A percentile compares a stretch with the other conserved stretches of the same genome.
These are phyloP conservation scores for Marmota flaviventris DNA, from an alignment of 2,113 vertebrate species.

Conservation along the genomic window DNA sequence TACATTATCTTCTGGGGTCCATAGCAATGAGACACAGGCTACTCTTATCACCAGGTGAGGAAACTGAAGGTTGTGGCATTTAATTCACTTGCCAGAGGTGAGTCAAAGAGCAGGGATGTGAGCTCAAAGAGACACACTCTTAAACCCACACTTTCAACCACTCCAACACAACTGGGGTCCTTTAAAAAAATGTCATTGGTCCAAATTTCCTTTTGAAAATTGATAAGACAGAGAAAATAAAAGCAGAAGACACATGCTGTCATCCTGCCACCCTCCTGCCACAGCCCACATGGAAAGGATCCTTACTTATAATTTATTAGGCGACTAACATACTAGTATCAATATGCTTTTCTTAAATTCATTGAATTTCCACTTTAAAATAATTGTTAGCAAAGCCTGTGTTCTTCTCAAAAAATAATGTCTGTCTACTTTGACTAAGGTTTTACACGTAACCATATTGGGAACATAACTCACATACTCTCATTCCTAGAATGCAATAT, in stretches of 20 bases:
- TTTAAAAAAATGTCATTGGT: conserved; percentile 3
- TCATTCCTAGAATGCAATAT: neutral
- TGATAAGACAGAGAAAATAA: conserved; percentile 30
- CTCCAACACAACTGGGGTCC: neutral
- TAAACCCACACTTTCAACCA: neutral
- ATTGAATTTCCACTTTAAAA: neutral
- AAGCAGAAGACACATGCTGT: neutral
- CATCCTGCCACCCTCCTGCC: neutral
- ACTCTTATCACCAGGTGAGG: neutral
- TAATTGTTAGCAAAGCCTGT: neutral
- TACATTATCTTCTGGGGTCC: neutral
- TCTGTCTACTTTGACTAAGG: neutral
- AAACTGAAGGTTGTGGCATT: neutral
- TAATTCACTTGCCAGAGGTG: neutral
- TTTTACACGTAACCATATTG: neutral
- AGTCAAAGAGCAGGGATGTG: neutral
- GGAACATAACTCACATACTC: neutral
- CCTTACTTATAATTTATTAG: neutral
- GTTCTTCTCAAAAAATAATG: neutral
- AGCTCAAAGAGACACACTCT: neutral
- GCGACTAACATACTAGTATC: neutral
- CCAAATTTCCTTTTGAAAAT: neutral
- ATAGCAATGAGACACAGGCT: neutral
- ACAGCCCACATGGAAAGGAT: neutral
- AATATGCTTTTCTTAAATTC: neutral